Percentiles rank a stretch among this genome's conserved stretches.
Evolutionary conservation across 1,140 invertebrate species (phyloP).

Genomic region (Eriosoma lanigerum): DNA sequence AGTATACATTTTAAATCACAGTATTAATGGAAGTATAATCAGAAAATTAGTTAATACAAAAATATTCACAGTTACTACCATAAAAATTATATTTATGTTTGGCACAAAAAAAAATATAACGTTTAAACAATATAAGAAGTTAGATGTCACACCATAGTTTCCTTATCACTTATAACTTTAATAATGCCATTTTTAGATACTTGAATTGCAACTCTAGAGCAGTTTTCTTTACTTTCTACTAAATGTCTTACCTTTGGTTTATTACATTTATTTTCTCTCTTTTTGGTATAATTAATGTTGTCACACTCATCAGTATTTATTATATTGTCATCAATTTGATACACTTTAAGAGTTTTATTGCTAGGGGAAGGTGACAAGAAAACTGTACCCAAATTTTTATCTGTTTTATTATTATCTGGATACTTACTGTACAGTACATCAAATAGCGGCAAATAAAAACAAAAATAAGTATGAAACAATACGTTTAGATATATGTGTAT

Average conservation of each 20-base stretch:
- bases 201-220: slow-evolving; percentile 55
- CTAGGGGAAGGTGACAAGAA: slow-evolving; percentile 11
- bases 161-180: slow-evolving; percentile 56
- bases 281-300: slow-evolving; percentile 15
- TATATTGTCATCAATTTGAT: background rate
- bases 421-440: slow-evolving; percentile 35
- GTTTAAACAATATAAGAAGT: background rate
- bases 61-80: background rate
- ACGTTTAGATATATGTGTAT: background rate
- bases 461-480: slow-evolving; percentile 11
- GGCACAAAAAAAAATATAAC: background rate
- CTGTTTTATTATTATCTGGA: slow-evolving; percentile 5
- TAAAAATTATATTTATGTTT: background rate
- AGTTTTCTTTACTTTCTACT: slow-evolving; percentile 52
- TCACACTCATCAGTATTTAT: slow-evolving; percentile 33
- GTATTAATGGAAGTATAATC: slow-evolving; percentile 32
- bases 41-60: background rate
- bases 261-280: slow-evolving; percentile 49
- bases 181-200: slow-evolving; percentile 56
- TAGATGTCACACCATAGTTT: slow-evolving; percentile 55
- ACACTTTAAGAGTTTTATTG: slow-evolving; percentile 2
- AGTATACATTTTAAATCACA: slow-evolving; percentile 23
- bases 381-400: background rate
- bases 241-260: slow-evolving; percentile 52
- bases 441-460: slow-evolving; percentile 38